Evolutionary conservation across 2,888 invertebrate genomes (phyloP).

Genomic region (Tuta absoluta): DNA sequence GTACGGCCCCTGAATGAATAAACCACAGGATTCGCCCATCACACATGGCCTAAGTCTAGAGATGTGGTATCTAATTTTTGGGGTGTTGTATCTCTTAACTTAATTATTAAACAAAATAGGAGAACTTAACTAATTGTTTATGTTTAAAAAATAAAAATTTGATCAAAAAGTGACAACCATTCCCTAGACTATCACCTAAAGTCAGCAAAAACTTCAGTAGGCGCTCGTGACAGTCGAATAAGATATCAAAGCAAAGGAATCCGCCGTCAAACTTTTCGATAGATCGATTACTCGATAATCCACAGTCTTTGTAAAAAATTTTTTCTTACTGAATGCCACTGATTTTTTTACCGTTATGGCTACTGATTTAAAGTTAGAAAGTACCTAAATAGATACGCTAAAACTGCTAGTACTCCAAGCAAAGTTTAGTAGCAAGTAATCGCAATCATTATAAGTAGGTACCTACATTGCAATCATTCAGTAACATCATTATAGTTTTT

Average conservation of each 20-base stretch:
- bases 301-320: conserved; percentile 30
- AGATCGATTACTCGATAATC: conserved; percentile 48
- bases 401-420: not conserved
- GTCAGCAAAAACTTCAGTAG: conserved; percentile 49
- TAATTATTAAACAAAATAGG: no score
- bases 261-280: conserved; percentile 46
- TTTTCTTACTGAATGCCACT: conserved; percentile 1
- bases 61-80: no score
- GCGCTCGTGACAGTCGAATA: conserved; percentile 58
- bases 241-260: conserved; percentile 56
- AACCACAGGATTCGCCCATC: no score
- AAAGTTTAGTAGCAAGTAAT: not conserved
- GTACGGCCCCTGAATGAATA: no score
- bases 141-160: no score
- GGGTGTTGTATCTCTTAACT: no score
- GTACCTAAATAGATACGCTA: not conserved
- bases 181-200: not conserved
- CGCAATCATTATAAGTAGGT: no score
- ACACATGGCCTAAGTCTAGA: no score
- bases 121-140: no score
- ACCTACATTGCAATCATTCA: no score
- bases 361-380: not conserved
- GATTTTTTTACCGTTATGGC: conserved; percentile 1
- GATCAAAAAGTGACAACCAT: not conserved
- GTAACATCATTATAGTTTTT: no score